Conservation (phyloP, 2,113 vertebrate species). For the Callipepla squamata region DNA sequence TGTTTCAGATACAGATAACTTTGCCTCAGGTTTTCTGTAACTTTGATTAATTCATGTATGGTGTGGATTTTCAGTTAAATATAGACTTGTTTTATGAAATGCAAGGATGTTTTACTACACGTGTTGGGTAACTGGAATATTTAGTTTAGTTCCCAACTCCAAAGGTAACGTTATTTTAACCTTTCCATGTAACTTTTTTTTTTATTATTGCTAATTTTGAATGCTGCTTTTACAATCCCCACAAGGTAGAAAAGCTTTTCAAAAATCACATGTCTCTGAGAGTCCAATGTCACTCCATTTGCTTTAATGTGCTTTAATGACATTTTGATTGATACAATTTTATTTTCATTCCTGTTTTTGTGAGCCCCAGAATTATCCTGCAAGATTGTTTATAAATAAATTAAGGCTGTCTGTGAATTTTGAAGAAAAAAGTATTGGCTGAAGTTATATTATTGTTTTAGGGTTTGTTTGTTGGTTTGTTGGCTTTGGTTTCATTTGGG, state of each 20-base stretch:
- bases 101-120: accelerated
- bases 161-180: not conserved
- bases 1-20: not conserved
- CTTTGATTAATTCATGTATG: not conserved
- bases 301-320: not conserved
- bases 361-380: not conserved
- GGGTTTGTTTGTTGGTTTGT: not conserved
- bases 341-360: not conserved
- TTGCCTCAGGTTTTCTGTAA: not conserved
- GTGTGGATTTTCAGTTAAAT: not conserved
- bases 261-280: not conserved
- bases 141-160: not conserved
- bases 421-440: not conserved
- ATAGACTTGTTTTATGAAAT: not conserved
- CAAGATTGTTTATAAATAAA: not conserved
- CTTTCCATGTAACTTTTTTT: not conserved
- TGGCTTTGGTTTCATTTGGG: not conserved
- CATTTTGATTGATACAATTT: not conserved
- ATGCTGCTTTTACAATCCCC: not conserved
- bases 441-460: not conserved
- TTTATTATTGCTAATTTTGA: not conserved
- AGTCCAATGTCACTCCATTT: not conserved
- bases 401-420: not conserved
- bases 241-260: not conserved
- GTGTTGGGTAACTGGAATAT: not conserved